These are phyloP conservation scores for Cacatua alba DNA, from an alignment of 2,113 vertebrate species.

Conservation along the genomic window DNA sequence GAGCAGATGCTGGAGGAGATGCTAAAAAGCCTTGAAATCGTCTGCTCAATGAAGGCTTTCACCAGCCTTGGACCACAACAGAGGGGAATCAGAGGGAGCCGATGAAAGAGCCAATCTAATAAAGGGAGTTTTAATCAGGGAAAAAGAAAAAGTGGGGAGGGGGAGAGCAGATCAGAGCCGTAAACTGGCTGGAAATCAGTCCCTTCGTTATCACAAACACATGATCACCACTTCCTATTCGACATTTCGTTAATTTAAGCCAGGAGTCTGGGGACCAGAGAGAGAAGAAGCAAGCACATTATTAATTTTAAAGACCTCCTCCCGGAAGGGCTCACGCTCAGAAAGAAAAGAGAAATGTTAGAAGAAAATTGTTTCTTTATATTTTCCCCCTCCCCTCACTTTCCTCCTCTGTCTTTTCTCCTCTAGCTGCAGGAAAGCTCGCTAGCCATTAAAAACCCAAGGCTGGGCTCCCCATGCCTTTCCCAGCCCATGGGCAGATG, in stretches of 20 bases:
- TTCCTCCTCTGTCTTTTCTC: not conserved
- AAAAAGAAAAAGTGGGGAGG: not conserved
- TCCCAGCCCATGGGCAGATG: not conserved
- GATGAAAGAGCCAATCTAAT: constrained; percentile 17
- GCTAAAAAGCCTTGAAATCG: not conserved
- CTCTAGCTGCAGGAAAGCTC: not conserved
- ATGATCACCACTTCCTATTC: constrained; percentile 35
- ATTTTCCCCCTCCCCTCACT: not conserved
- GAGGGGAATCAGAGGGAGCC: not conserved
- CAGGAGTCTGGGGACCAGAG: not conserved
- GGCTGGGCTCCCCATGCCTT: not conserved
- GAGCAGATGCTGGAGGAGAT: not conserved
- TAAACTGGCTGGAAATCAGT: constrained; percentile 39
- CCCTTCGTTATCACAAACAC: constrained; percentile 30
- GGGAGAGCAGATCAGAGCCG: not conserved
- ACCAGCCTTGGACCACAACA: not conserved
- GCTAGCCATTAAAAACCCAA: not conserved
- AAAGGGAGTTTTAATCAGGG: constrained; percentile 21
- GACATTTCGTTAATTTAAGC: constrained; percentile 69
- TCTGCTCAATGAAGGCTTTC: not conserved
- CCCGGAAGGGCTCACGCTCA: not conserved
- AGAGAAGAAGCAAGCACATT: constrained; percentile 1
- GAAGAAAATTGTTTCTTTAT: not conserved
- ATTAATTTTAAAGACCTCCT: constrained; percentile 51
- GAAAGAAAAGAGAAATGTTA: not conserved